Conservation (phyloP, 2,113 vertebrate species). For the Calidris pygmaea region DNA sequence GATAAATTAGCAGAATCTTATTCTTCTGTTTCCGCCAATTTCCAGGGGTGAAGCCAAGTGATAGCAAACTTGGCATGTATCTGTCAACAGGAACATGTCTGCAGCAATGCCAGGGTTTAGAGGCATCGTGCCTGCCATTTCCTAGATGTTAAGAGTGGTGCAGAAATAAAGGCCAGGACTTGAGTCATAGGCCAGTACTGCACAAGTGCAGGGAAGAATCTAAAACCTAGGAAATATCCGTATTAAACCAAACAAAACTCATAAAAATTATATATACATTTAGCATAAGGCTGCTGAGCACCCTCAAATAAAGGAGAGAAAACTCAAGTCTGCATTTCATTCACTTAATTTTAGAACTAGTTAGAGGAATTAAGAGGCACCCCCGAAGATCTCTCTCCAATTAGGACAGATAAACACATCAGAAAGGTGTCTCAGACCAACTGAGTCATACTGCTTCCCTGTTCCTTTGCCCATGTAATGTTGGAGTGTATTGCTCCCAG, state of each 20-base stretch:
- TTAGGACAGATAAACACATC: not conserved
- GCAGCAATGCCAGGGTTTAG: not conserved
- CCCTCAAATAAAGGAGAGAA: not conserved
- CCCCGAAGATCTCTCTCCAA: not conserved
- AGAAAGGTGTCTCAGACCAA: not conserved
- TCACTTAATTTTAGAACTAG: not conserved
- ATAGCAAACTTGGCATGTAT: not conserved
- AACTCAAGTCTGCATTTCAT: not conserved
- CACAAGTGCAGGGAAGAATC: not conserved
- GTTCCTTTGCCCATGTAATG: not conserved
- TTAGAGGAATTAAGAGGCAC: not conserved
- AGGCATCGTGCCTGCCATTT: not conserved
- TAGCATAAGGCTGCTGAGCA: not conserved
- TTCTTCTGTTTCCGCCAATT: not conserved
- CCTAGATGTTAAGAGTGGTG: not conserved
- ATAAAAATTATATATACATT: not conserved
- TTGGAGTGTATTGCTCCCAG: not conserved
- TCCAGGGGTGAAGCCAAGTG: slow-evolving; percentile 42
- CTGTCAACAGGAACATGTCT: not conserved
- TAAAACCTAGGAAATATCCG: not conserved
- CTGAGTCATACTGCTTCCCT: not conserved
- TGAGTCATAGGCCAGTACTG: not conserved
- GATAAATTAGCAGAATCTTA: slow-evolving; percentile 50
- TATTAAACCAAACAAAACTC: not conserved
- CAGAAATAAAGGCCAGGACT: not conserved